Conservation (phyloP, 2,797 vertebrate species). For the Spea hammondii region DNA sequence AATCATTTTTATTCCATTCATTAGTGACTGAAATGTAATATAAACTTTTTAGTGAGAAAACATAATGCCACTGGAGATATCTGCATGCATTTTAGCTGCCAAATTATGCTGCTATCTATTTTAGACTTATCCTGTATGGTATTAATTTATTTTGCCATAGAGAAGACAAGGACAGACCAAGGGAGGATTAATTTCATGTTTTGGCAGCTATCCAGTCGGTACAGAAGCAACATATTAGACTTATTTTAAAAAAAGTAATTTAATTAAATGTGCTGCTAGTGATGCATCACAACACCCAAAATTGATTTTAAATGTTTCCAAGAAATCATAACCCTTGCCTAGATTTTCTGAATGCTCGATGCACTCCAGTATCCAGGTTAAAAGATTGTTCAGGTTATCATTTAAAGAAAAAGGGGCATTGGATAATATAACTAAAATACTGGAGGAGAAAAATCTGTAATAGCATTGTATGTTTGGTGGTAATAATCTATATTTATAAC, state of each 20-base stretch:
- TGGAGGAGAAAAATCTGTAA: too few species aligned
- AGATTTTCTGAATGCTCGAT: slow-evolving; percentile 19
- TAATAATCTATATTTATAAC: too few species aligned
- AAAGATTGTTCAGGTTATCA: background rate
- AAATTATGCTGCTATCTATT: slow-evolving; percentile 56
- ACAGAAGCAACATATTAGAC: slow-evolving; percentile 32
- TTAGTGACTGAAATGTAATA: background rate
- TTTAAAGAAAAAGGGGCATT: too few species aligned
- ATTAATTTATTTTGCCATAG: slow-evolving; percentile 37
- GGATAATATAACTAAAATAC: too few species aligned
- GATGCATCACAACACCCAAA: slow-evolving; percentile 32
- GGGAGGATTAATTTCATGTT: slow-evolving; percentile 22
- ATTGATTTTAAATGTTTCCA: slow-evolving; percentile 48
- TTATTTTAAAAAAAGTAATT: slow-evolving; percentile 27
- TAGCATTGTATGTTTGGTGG: too few species aligned
- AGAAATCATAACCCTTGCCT: slow-evolving; percentile 44
- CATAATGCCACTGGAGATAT: slow-evolving; percentile 59
- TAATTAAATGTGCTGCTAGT: slow-evolving; percentile 37
- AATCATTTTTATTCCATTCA: too few species aligned
- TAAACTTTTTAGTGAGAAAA: slow-evolving; percentile 57
- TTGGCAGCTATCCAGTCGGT: slow-evolving; percentile 33
- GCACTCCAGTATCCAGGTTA: background rate
- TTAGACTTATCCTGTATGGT: slow-evolving; percentile 47
- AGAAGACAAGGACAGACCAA: slow-evolving; percentile 24
- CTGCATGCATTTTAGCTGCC: slow-evolving; percentile 60